Evolutionary conservation across 1,140 invertebrate genomes (phyloP).

Genomic region (Dinoponera quadriceps): DNA sequence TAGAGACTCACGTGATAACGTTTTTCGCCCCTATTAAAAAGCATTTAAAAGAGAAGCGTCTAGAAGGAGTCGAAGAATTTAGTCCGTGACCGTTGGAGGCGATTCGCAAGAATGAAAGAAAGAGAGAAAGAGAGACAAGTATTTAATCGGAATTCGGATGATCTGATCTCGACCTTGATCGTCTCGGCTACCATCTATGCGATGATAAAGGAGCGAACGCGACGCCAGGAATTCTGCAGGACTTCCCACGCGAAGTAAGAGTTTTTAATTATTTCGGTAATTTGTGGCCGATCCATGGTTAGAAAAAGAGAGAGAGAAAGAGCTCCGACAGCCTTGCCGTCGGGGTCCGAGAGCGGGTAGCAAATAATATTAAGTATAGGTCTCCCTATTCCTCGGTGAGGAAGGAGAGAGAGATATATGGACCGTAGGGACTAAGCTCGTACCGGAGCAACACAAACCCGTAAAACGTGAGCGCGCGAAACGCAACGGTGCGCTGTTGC

Average conservation of each 20-base stretch:
- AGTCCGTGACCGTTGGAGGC: no score
- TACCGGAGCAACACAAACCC: conserved; percentile 53
- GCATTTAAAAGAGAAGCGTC: not conserved
- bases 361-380: conserved; percentile 86
- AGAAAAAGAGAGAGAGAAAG: conserved; percentile 15
- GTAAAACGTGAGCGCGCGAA: conserved; percentile 47
- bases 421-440: conserved; percentile 60
- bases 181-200: not conserved
- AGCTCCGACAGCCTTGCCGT: conserved; percentile 66
- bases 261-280: conserved; percentile 85
- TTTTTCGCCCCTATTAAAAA: not conserved
- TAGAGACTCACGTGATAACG: not conserved
- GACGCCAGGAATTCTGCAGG: conserved; percentile 40
- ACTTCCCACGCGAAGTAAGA: conserved; percentile 80
- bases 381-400: conserved; percentile 69
- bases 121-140: not conserved
- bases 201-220: conserved; percentile 12
- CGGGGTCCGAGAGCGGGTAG: conserved; percentile 76
- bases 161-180: conserved; percentile 14
- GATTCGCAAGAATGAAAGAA: no score
- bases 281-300: conserved; percentile 80
- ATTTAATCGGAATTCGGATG: not conserved
- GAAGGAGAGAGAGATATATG: conserved; percentile 76
- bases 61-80: not conserved
- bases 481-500: conserved; percentile 5